These are phyloP conservation scores for Apis florea DNA, from an alignment of 1,140 invertebrate genomes.

Conservation along the genomic window DNA sequence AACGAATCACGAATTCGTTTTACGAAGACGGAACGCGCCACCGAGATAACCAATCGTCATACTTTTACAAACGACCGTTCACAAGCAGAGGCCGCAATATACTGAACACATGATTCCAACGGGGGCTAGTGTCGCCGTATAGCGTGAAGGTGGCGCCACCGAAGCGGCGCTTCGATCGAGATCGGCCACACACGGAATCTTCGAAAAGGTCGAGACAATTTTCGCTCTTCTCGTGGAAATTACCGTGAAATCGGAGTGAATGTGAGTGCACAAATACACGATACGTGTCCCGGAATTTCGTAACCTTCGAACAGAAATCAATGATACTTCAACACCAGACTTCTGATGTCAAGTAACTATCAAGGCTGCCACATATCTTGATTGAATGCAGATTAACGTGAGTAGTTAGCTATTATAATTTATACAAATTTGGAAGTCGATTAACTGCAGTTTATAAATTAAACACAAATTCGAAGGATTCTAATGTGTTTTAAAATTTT, in stretches of 20 bases:
- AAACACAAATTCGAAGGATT: background rate
- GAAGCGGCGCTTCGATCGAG: slow-evolving; percentile 34
- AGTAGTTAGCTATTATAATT: slow-evolving; percentile 3
- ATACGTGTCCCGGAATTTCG: slow-evolving; percentile 1
- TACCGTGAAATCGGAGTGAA: slow-evolving; percentile 32
- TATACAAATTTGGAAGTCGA: slow-evolving; percentile 1
- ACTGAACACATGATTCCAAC: slow-evolving; percentile 72
- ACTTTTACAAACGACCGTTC: slow-evolving; percentile 43
- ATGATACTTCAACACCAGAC: background rate
- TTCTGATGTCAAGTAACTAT: slow-evolving; percentile 14
- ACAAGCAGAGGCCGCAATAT: slow-evolving; percentile 68
- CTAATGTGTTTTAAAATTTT: background rate
- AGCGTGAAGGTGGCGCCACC: slow-evolving; percentile 56
- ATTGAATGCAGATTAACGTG: background rate
- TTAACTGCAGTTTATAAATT: background rate
- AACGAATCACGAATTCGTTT: slow-evolving; percentile 10
- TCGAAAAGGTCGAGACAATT: slow-evolving; percentile 7
- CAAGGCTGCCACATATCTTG: background rate
- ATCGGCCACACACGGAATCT: slow-evolving; percentile 19
- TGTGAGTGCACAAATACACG: background rate
- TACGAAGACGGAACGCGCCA: slow-evolving; percentile 29
- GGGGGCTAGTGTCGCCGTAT: slow-evolving; percentile 47
- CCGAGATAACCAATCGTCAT: slow-evolving; percentile 28
- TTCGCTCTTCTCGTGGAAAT: background rate
- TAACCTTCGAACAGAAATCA: background rate